Percentiles rank a stretch among this genome's conserved stretches.
phyloP scores from a whole-genome alignment of 2,888 invertebrate genomes.

The Operophtera brumata region DNA sequence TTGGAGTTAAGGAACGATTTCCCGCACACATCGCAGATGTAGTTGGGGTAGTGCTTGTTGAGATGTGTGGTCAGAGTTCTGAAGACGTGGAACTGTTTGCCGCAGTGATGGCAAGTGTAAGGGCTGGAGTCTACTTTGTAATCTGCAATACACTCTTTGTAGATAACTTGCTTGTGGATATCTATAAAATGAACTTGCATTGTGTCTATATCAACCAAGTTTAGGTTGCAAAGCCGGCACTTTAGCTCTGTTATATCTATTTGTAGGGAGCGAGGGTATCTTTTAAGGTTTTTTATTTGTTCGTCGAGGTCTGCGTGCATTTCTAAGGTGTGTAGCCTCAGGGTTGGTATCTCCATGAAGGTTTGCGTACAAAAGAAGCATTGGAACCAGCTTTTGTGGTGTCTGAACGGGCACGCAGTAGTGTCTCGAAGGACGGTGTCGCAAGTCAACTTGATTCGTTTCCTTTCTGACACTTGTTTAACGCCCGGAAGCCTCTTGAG shows the following conservation, averaged over 20 bases:
- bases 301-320: slow-evolving; percentile 49
- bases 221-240: slow-evolving; percentile 55
- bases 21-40: slow-evolving; percentile 74
- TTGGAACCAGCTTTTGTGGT: slow-evolving; percentile 71
- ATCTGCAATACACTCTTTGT: slow-evolving; percentile 68
- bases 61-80: slow-evolving; percentile 67
- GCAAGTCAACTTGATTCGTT: slow-evolving; percentile 59
- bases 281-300: slow-evolving; percentile 61
- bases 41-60: slow-evolving; percentile 74
- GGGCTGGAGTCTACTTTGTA: slow-evolving; percentile 64
- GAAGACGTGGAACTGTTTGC: slow-evolving; percentile 63
- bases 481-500: neutral
- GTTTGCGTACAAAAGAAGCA: slow-evolving; percentile 67
- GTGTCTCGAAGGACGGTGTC: slow-evolving; percentile 56
- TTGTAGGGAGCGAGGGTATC: slow-evolving; percentile 66
- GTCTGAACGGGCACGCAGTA: slow-evolving; percentile 69
- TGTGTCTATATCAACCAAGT: slow-evolving; percentile 51
- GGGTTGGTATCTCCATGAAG: slow-evolving; percentile 59
- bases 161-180: slow-evolving; percentile 55
- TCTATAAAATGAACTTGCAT: slow-evolving; percentile 58
- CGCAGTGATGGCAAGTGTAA: slow-evolving; percentile 61
- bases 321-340: slow-evolving; percentile 50
- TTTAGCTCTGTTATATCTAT: slow-evolving; percentile 65
- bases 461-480: slow-evolving; percentile 62
- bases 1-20: slow-evolving; percentile 75